A percentile compares a stretch with the other conserved stretches of the same genome.
These are phyloP conservation scores for Napeogenes inachia DNA, from an alignment of 2,888 invertebrate genomes.

Conservation along the genomic window DNA sequence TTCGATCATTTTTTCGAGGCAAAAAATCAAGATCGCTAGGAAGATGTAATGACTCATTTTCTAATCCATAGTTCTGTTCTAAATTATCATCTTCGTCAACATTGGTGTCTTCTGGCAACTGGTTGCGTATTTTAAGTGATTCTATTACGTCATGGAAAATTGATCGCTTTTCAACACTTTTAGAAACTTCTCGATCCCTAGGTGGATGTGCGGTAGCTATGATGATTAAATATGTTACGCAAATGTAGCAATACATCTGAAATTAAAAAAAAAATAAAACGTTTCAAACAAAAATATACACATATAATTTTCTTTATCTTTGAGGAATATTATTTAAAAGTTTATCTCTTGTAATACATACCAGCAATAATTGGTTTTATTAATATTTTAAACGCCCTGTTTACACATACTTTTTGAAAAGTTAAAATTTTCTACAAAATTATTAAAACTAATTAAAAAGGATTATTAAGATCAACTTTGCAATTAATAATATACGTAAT, in stretches of 20 bases:
- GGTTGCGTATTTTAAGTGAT: constrained; percentile 58
- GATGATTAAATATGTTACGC: constrained; percentile 64
- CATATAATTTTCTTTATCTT: no score
- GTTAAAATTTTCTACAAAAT: no score
- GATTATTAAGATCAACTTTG: no score
- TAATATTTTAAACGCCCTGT: no score
- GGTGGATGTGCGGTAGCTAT: constrained; percentile 55
- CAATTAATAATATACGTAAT: no score
- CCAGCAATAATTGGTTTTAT: no score
- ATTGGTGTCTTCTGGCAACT: constrained; percentile 53
- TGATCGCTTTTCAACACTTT: constrained; percentile 52
- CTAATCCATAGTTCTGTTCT: constrained; percentile 51
- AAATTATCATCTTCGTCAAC: constrained; percentile 60
- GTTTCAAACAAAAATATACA: neutral
- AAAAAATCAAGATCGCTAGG: constrained; percentile 57
- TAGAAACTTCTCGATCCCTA: constrained; percentile 39
- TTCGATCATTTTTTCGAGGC: constrained; percentile 65
- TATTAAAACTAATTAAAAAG: no score
- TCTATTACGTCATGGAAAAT: constrained; percentile 67
- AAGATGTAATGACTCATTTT: constrained; percentile 49
- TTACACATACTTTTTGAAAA: no score
- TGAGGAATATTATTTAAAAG: neutral
- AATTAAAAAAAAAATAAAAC: constrained; percentile 29
- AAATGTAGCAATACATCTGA: constrained; percentile 72
- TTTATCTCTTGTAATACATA: neutral